phyloP scores from a whole-genome alignment of 2,888 invertebrate genomes.

The Tetragonula carbonaria region DNA sequence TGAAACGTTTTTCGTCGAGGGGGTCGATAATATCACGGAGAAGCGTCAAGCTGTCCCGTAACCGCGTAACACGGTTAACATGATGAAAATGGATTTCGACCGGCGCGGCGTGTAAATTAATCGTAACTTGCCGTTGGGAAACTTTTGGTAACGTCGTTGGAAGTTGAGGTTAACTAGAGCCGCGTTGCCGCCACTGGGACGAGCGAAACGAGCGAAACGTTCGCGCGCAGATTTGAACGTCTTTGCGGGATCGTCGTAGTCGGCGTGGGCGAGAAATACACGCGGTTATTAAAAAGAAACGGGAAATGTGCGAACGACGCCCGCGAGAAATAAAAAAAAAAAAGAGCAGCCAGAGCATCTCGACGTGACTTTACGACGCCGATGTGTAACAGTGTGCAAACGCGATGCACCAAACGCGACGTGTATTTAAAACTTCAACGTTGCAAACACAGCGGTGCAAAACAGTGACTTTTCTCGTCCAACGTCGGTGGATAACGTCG shows the following conservation, averaged over 20 bases:
- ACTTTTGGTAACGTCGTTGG: conserved; percentile 51
- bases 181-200: background rate
- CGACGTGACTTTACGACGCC: conserved; percentile 15
- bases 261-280: background rate
- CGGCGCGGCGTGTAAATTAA: conserved; percentile 31
- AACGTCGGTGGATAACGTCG: background rate
- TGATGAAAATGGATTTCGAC: conserved; percentile 8
- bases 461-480: background rate
- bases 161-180: conserved; percentile 45
- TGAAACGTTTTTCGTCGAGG: background rate
- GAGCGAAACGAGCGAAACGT: background rate
- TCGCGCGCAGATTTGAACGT: conserved; percentile 3
- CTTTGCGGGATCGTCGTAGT: background rate
- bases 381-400: conserved; percentile 16
- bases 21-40: no score
- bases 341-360: background rate
- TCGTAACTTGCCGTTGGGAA: conserved; percentile 35
- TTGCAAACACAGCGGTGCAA: conserved; percentile 20
- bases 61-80: conserved; percentile 24
- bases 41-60: background rate
- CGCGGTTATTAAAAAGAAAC: background rate
- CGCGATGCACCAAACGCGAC: conserved; percentile 24
- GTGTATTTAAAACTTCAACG: conserved; percentile 34
- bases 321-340: background rate
- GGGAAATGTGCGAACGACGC: no score